Evolutionary conservation across 2,888 invertebrate genomes (phyloP).

Genomic region (Willowsia nigromaculata): DNA sequence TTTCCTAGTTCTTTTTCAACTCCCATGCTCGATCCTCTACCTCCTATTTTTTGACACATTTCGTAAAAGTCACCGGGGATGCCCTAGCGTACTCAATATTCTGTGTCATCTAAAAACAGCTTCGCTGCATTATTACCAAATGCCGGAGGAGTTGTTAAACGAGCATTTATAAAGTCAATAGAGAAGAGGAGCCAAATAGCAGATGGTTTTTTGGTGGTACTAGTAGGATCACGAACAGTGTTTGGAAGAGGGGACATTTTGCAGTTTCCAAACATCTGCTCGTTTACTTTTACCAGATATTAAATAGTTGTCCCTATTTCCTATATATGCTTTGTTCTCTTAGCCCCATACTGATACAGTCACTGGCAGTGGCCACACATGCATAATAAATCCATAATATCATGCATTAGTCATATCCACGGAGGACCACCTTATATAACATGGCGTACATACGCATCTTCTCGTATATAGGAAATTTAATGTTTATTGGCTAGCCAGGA

Average conservation of each 20-base stretch:
- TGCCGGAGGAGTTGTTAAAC: constrained; percentile 60
- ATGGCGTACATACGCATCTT: neutral
- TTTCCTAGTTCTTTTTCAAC: constrained; percentile 10
- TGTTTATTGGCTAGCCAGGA: constrained; percentile 15
- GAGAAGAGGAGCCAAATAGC: constrained; percentile 42
- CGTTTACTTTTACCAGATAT: constrained; percentile 15
- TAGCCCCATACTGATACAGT: neutral
- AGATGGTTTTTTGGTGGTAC: constrained; percentile 11
- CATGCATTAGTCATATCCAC: neutral
- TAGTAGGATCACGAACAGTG: constrained; percentile 16
- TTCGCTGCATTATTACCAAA: constrained; percentile 40
- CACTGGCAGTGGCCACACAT: neutral
- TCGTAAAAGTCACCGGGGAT: constrained; percentile 26
- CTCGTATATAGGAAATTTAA: neutral
- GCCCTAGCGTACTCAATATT: constrained; percentile 40
- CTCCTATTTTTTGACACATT: constrained; percentile 58
- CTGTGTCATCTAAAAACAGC: constrained; percentile 25
- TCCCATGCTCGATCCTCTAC: neutral
- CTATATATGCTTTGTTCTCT: neutral
- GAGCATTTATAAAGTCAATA: constrained; percentile 40
- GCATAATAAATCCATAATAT: constrained; percentile 48
- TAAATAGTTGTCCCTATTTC: neutral
- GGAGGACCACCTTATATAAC: neutral
- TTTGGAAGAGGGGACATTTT: constrained; percentile 39
- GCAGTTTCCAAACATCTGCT: constrained; percentile 44